Evolutionary conservation across 2,797 vertebrate genomes (phyloP), one percentile per base, ranked within the genome.

Genomic region (Eleutherodactylus coqui): DNA sequence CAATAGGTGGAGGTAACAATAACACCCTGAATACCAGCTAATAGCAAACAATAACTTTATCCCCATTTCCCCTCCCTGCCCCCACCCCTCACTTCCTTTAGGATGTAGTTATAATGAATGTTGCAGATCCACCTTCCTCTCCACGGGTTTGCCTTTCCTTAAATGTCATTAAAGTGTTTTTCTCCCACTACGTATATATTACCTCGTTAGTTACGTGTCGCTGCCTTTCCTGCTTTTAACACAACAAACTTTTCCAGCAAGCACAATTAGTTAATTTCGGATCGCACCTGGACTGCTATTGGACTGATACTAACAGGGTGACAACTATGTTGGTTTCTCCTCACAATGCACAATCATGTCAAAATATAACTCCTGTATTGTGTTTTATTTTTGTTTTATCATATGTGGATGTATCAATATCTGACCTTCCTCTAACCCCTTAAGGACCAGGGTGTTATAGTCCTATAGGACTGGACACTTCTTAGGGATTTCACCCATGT

Each of bases 221-320:
- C 79, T 89, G 70, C 86, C 89, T 91, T 92, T 93, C 92, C 93
- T 92, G 87, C 84, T 75, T 86, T 79, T 90, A 80, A 85, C 49
- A 87, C 86, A 88, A 43, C 0, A 83, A 55, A 60, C 79, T 77
- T 69, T 73, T 53, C 38, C 7, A 70, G 16, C 5, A 64, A 75
- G 11, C 34, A 55, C 69, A 79, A 51, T 53, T 79, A 62, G 72
- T 21, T 19, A 9, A 38, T 62, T 29, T 62, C 41, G 34, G 72
- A 41, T 38, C 67, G 76, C 67, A 84, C 53, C 86, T 84, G 67
- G 86, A 64, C 2, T 9, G 19, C 17, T 85, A 73, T 85, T 70
- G n/a, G n/a, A n/a, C n/a, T n/a, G n/a, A n/a, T n/a, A n/a, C n/a
- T 36, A 36, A 6, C 1, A 19, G 29, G 36, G 6, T 34, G 17